Conservation (phyloP, 2,888 invertebrate genomes). For the Spodoptera exigua region DNA sequence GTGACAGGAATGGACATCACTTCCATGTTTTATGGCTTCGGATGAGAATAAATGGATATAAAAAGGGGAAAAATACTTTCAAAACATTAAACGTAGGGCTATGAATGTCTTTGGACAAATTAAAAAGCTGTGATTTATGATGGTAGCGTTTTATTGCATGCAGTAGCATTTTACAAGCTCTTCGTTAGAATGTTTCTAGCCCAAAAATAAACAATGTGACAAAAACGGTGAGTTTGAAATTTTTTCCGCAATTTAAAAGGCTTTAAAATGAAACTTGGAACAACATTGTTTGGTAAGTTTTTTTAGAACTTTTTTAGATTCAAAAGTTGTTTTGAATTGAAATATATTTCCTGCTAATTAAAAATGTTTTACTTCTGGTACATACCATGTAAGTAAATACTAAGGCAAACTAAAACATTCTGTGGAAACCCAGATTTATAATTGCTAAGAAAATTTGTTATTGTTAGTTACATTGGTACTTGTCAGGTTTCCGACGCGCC, state of each 20-base stretch:
- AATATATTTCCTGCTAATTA: too few relatives aligned
- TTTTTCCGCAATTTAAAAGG: conserved; percentile 20
- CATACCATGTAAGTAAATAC: too few relatives aligned
- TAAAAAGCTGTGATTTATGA: conserved; percentile 80
- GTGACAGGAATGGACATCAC: conserved; percentile 69
- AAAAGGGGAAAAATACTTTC: conserved; percentile 75
- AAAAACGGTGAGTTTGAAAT: conserved; percentile 12
- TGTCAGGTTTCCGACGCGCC: too few relatives aligned
- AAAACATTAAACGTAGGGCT: conserved; percentile 70
- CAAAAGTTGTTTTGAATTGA: too few relatives aligned
- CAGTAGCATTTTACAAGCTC: conserved; percentile 60
- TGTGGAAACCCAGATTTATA: too few relatives aligned
- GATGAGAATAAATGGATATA: conserved; percentile 72
- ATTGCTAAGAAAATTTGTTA: too few relatives aligned
- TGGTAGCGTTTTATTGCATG: conserved; percentile 57
- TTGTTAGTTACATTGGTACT: too few relatives aligned
- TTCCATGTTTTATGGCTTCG: conserved; percentile 75
- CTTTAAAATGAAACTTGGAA: conserved; percentile 5
- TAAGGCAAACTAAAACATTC: too few relatives aligned
- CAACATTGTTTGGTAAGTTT: neutral
- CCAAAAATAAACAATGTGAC: conserved; percentile 48
- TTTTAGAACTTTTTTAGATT: too few relatives aligned
- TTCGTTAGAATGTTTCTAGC: conserved; percentile 47
- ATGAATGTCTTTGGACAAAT: conserved; percentile 76
- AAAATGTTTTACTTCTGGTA: too few relatives aligned